These are phyloP conservation scores for Endomychus coccineus DNA, from an alignment of 2,888 invertebrate genomes.

Conservation along the genomic window DNA sequence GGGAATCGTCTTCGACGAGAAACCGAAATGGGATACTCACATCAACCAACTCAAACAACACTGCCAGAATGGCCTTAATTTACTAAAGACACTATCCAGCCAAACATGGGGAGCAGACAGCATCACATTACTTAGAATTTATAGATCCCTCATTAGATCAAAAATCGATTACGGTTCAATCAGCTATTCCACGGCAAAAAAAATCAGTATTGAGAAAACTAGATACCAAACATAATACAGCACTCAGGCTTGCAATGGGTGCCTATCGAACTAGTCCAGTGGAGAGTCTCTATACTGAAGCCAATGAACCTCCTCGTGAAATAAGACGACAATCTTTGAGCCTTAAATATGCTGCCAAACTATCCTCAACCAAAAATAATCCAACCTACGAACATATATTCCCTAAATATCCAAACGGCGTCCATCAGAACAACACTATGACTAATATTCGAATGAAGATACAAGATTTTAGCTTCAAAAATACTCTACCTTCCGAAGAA, in stretches of 20 bases:
- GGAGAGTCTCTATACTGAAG: not conserved
- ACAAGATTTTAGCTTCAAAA: no score
- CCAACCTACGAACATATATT: no score
- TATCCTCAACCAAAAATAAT: conserved; percentile 3
- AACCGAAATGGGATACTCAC: conserved; percentile 16
- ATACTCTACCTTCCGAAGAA: no score
- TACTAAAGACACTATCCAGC: conserved; percentile 3
- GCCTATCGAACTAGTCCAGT: conserved; percentile 4
- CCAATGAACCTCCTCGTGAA: conserved; percentile 1
- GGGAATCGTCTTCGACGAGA: conserved; percentile 17
- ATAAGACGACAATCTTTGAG: conserved; percentile 1
- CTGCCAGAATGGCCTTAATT: conserved; percentile 1
- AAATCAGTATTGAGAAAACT: conserved; percentile 3
- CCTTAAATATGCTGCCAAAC: conserved; percentile 4
- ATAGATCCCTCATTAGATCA: conserved; percentile 4
- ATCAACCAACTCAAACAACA: conserved; percentile 10
- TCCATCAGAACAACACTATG: no score
- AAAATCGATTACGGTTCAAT: conserved; percentile 4
- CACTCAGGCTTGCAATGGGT: conserved; percentile 1
- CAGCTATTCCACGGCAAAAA: conserved; percentile 3
- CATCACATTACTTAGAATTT: conserved; percentile 3
- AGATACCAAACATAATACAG: not conserved
- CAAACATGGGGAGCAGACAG: conserved; percentile 2
- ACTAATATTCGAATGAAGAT: no score
- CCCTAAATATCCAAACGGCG: no score